A percentile compares a stretch with the other conserved stretches of the same genome.
phyloP scores from a whole-genome alignment of 1,140 invertebrate species.

The Drosophila ambigua region DNA sequence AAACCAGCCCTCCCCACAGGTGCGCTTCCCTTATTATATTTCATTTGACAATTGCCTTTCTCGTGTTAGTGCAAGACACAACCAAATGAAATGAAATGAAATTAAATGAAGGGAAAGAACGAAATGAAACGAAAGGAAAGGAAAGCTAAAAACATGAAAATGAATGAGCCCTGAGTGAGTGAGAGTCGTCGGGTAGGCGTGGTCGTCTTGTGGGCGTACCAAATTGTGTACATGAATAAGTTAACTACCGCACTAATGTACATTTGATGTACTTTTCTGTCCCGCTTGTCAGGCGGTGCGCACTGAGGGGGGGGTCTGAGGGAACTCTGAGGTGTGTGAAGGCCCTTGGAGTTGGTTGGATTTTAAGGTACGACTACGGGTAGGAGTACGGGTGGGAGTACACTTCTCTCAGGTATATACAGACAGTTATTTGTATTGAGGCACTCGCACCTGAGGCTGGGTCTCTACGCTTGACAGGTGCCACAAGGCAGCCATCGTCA shows the following conservation, averaged over 20 bases:
- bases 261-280: slow-evolving; percentile 72
- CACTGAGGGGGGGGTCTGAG: background rate
- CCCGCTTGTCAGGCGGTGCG: slow-evolving; percentile 3
- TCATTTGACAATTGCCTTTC: slow-evolving; percentile 49
- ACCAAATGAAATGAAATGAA: no score
- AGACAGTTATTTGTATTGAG: slow-evolving; percentile 63
- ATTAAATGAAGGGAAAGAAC: no score
- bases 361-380: no score
- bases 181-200: background rate
- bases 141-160: slow-evolving; percentile 29
- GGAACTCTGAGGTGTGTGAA: background rate
- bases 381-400: no score
- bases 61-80: no score
- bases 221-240: slow-evolving; percentile 65
- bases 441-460: slow-evolving; percentile 7
- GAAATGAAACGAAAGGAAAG: no score
- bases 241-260: slow-evolving; percentile 76
- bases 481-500: slow-evolving; percentile 36
- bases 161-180: slow-evolving; percentile 1
- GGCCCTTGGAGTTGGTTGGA: no score
- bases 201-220: slow-evolving; percentile 12
- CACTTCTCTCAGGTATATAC: slow-evolving; percentile 3
- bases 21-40: slow-evolving; percentile 57
- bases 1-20: background rate
- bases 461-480: slow-evolving; percentile 62